A percentile compares a stretch with the other conserved stretches of the same genome.
Conservation (phyloP, 2,113 vertebrate genomes). For the Brachyhypopomus occidentalis region DNA sequence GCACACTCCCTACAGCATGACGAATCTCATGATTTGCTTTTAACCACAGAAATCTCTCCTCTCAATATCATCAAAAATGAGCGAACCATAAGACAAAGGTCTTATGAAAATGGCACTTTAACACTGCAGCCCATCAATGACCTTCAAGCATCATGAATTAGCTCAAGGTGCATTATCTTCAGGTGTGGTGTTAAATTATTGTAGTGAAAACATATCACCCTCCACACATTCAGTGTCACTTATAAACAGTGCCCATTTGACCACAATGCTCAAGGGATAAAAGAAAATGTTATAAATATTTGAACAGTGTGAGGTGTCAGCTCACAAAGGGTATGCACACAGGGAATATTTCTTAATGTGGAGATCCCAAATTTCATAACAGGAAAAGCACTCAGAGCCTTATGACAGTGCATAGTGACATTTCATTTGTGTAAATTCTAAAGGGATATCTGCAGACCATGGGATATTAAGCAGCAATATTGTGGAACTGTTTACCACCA, state of each 20-base stretch:
- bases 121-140: not conserved
- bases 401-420: no score
- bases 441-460: constrained; percentile 5
- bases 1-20: not conserved
- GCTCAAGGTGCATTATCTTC: not conserved
- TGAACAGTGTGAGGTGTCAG: constrained; percentile 54
- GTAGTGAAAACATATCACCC: constrained; percentile 18
- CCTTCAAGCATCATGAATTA: constrained; percentile 23
- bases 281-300: constrained; percentile 64
- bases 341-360: no score
- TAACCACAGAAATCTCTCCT: not conserved
- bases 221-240: constrained; percentile 1
- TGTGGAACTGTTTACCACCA: not conserved
- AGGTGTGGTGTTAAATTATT: not conserved
- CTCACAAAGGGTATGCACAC: constrained; percentile 4
- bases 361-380: no score
- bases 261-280: constrained; percentile 16
- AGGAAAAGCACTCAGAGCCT: no score
- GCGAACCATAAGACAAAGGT: not conserved
- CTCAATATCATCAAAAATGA: not conserved
- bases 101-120: not conserved
- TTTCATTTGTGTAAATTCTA: not conserved
- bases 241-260: constrained; percentile 12
- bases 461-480: not conserved
- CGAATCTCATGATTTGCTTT: not conserved